A percentile compares a stretch with the other conserved stretches of the same genome.
phyloP scores from a whole-genome alignment of 1,140 invertebrate species.

The Diprion similis region DNA sequence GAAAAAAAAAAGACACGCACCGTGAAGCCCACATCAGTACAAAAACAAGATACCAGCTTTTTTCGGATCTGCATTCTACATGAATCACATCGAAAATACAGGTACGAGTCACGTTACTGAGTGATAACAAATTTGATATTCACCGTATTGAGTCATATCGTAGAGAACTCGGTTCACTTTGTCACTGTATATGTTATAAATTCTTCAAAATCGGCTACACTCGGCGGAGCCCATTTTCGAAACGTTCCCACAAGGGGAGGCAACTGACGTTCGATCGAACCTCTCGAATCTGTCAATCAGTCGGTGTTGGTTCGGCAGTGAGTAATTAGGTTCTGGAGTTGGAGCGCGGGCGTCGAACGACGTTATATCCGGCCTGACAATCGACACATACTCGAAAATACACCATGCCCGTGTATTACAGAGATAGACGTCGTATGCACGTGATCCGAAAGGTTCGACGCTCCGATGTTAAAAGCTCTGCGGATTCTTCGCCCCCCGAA shows the following conservation, averaged over 20 bases:
- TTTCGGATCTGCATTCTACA: too few relatives aligned
- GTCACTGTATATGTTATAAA: background rate
- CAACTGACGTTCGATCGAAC: background rate
- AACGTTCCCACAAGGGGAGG: background rate
- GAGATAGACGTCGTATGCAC: too few relatives aligned
- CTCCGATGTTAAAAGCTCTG: background rate
- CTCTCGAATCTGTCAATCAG: background rate
- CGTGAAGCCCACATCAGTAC: too few relatives aligned
- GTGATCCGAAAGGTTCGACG: too few relatives aligned
- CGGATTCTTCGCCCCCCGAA: background rate
- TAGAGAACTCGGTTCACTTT: background rate
- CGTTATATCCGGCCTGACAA: background rate
- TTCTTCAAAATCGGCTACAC: background rate
- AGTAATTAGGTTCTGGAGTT: conserved; percentile 1
- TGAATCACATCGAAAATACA: too few relatives aligned
- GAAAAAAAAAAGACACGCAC: too few relatives aligned
- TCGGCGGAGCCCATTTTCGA: background rate
- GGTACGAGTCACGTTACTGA: too few relatives aligned
- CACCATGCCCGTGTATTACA: too few relatives aligned
- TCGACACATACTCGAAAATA: background rate
- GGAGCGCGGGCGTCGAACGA: background rate
- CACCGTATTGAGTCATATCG: background rate
- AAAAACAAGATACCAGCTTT: too few relatives aligned
- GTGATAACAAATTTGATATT: background rate
- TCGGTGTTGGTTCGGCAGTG: background rate